Conservation (phyloP, 2,113 vertebrate species). For the Percopsis transmontana region DNA sequence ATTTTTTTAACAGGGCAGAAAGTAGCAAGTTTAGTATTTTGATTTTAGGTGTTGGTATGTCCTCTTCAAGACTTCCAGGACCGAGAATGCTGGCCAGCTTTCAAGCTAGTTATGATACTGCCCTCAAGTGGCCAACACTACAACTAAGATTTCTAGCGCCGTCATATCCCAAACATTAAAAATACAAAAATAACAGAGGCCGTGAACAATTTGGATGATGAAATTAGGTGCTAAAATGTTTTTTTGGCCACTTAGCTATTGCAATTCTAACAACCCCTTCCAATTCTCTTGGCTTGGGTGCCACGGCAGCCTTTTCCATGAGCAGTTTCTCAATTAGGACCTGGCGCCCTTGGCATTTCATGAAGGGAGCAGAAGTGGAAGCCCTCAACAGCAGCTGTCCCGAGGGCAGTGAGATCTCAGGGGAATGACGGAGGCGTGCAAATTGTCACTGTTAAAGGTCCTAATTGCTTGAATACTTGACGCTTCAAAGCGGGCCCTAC, state of each 20-base stretch:
- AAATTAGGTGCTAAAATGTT: constrained; percentile 47
- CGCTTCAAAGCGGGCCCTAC: constrained; percentile 57
- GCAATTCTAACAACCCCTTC: constrained; percentile 55
- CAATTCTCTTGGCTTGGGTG: constrained; percentile 38
- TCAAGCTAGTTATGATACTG: constrained; percentile 48
- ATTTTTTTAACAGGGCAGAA: constrained; percentile 26
- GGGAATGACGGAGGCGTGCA: constrained; percentile 56
- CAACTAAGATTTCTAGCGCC: constrained; percentile 2
- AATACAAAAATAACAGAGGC: constrained; percentile 15
- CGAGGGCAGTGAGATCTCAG: constrained; percentile 15
- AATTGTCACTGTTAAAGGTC: constrained; percentile 65
- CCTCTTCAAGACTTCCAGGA: constrained; percentile 28
- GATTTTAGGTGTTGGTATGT: constrained; percentile 20
- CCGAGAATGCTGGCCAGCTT: constrained; percentile 12
- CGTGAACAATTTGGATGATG: constrained; percentile 35
- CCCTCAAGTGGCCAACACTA: constrained; percentile 59
- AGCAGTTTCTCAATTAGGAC: constrained; percentile 55
- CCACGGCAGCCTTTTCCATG: constrained; percentile 44
- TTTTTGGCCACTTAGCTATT: constrained; percentile 53
- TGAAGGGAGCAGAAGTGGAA: constrained; percentile 51
- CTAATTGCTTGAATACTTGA: constrained; percentile 60
- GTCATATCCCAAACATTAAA: constrained; percentile 10
- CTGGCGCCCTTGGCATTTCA: constrained; percentile 44
- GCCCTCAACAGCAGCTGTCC: constrained; percentile 29
- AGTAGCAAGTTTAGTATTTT: constrained; percentile 16